These are phyloP conservation scores for Augiades crinisus DNA, from an alignment of 2,888 invertebrate species.

Conservation along the genomic window DNA sequence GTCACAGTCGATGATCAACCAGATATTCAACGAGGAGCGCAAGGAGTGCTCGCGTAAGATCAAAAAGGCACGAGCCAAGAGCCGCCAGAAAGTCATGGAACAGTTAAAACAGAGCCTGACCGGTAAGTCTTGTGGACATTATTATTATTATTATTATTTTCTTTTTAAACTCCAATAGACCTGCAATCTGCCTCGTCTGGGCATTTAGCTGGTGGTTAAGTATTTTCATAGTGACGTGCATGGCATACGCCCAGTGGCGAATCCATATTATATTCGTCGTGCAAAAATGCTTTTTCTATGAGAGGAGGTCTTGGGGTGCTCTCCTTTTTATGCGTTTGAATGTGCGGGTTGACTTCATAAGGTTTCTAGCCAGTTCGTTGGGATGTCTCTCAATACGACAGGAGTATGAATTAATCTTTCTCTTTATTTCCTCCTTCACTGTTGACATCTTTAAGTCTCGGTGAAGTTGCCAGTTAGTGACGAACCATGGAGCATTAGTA, in stretches of 20 bases:
- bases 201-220: too few species aligned
- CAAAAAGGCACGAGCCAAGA: constrained; percentile 78
- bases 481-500: neutral
- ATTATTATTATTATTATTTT: neutral
- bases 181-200: too few species aligned
- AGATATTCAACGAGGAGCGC: constrained; percentile 86
- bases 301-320: too few species aligned
- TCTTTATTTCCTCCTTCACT: too few species aligned
- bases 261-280: too few species aligned
- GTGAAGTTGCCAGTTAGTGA: neutral
- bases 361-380: neutral
- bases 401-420: neutral
- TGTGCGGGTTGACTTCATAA: neutral
- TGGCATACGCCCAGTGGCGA: too few species aligned
- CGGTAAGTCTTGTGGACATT: constrained; percentile 43
- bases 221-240: too few species aligned
- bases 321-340: too few species aligned
- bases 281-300: too few species aligned
- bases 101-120: constrained; percentile 83
- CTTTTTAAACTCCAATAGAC: too few species aligned
- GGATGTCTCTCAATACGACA: neutral
- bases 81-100: constrained; percentile 84
- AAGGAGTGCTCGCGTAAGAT: constrained; percentile 78
- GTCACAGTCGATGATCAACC: constrained; percentile 83
- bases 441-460: constrained; percentile 1